Conservation (phyloP, 2,888 invertebrate species). For the Acleris laterana region DNA sequence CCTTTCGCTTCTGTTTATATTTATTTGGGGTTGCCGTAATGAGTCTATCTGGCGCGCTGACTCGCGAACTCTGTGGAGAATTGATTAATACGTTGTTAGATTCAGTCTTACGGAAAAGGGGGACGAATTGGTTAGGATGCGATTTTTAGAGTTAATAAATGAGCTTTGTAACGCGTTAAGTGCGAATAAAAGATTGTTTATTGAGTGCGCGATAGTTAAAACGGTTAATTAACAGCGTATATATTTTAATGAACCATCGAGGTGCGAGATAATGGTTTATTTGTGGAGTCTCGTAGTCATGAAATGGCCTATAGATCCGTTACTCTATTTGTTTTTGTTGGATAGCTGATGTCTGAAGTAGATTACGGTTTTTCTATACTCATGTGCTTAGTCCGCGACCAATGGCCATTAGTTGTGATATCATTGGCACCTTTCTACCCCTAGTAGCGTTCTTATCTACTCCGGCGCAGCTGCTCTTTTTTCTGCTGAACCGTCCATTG, state of each 20-base stretch:
- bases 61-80: slow-evolving; percentile 83
- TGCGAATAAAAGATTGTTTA: slow-evolving; percentile 50
- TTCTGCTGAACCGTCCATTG: slow-evolving; percentile 19
- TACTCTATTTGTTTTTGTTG: neutral
- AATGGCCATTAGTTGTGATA: slow-evolving; percentile 23
- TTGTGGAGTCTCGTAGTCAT: slow-evolving; percentile 3
- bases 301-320: neutral
- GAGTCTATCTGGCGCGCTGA: slow-evolving; percentile 82
- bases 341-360: neutral
- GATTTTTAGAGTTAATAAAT: slow-evolving; percentile 70
- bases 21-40: slow-evolving; percentile 82
- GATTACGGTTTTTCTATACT: slow-evolving; percentile 11
- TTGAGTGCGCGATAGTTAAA: slow-evolving; percentile 26
- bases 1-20: slow-evolving; percentile 82
- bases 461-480: slow-evolving; percentile 34
- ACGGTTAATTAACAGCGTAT: slow-evolving; percentile 36
- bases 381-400: slow-evolving; percentile 13
- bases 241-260: slow-evolving; percentile 29
- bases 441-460: slow-evolving; percentile 28
- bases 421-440: slow-evolving; percentile 36
- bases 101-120: slow-evolving; percentile 77
- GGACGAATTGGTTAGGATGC: slow-evolving; percentile 65
- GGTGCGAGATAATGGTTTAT: slow-evolving; percentile 20
- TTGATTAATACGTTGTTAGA: slow-evolving; percentile 84
- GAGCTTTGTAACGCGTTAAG: slow-evolving; percentile 65